Conservation (phyloP, 2,797 vertebrate genomes). For the Myotis myotis region DNA sequence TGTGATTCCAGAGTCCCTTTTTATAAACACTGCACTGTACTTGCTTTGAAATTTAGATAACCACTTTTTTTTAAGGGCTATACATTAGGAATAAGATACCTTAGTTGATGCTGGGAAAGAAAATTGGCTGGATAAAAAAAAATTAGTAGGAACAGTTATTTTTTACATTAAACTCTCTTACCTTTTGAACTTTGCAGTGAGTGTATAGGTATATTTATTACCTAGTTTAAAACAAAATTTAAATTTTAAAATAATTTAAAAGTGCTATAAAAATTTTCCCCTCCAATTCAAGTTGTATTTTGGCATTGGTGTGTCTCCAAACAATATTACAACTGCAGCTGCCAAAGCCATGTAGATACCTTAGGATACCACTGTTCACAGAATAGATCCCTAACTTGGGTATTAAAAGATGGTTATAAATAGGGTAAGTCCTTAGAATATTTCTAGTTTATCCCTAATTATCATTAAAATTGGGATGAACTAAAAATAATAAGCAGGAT, state of each 20-base stretch:
- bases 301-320: slow-evolving; percentile 37
- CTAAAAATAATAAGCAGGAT: slow-evolving; percentile 21
- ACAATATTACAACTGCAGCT: neutral
- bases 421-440: neutral
- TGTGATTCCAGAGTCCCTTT: neutral
- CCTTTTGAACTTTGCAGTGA: slow-evolving; percentile 34
- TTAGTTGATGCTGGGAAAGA: slow-evolving; percentile 11
- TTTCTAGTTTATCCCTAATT: slow-evolving; percentile 32
- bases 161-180: slow-evolving; percentile 2
- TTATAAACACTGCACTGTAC: slow-evolving; percentile 8
- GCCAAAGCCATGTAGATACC: neutral
- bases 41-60: slow-evolving; percentile 47
- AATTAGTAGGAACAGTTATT: slow-evolving; percentile 38
- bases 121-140: neutral
- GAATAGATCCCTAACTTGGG: neutral
- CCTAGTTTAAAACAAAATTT: slow-evolving; percentile 29
- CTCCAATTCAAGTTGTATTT: slow-evolving; percentile 56
- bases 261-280: slow-evolving; percentile 59
- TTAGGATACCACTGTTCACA: neutral
- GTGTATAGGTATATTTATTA: neutral
- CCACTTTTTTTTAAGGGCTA: neutral
- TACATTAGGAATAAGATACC: slow-evolving; percentile 19
- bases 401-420: neutral
- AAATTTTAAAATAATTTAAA: slow-evolving; percentile 47
- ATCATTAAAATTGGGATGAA: slow-evolving; percentile 23